Conservation (phyloP, 2,113 vertebrate species). For the Poeciliopsis prolifica region DNA sequence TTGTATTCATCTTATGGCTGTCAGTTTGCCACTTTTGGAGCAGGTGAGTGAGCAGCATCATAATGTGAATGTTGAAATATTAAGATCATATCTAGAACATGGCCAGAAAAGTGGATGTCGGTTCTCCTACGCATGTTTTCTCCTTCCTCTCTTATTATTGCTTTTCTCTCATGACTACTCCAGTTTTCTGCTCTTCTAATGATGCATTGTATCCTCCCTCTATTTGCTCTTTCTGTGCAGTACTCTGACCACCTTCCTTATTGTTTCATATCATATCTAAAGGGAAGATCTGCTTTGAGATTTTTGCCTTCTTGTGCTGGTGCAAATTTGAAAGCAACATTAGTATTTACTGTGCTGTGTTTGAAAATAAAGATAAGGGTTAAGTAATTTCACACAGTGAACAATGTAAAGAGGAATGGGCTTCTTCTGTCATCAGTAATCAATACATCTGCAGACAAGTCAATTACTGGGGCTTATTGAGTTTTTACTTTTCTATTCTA, state of each 20-base stretch:
- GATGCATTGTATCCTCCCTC: slow-evolving; percentile 42
- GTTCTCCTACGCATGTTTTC: slow-evolving; percentile 7
- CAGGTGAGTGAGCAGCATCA: background rate
- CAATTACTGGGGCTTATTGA: slow-evolving; percentile 18
- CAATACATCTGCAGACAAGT: background rate
- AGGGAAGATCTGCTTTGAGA: slow-evolving; percentile 15
- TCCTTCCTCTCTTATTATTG: slow-evolving; percentile 9
- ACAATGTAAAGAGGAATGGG: background rate
- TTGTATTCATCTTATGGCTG: background rate
- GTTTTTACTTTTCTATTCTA: background rate
- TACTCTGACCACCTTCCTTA: slow-evolving; percentile 12
- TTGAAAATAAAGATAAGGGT: slow-evolving; percentile 12
- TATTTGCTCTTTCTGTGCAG: slow-evolving; percentile 12
- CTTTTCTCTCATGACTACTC: slow-evolving; percentile 20
- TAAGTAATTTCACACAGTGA: slow-evolving; percentile 27
- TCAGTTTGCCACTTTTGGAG: background rate
- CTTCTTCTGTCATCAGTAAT: slow-evolving; percentile 4
- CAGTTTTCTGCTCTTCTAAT: slow-evolving; percentile 27
- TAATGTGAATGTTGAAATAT: slow-evolving; percentile 3
- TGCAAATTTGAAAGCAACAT: background rate
- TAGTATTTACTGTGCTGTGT: slow-evolving; percentile 11
- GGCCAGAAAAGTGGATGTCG: background rate
- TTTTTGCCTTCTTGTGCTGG: slow-evolving; percentile 10
- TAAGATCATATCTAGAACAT: background rate
- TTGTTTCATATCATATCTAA: background rate